Evolutionary conservation across 1,140 invertebrate genomes (phyloP), one percentile per base, ranked within the genome.

Genomic region (Pseudomyrmex pallidus): DNA sequence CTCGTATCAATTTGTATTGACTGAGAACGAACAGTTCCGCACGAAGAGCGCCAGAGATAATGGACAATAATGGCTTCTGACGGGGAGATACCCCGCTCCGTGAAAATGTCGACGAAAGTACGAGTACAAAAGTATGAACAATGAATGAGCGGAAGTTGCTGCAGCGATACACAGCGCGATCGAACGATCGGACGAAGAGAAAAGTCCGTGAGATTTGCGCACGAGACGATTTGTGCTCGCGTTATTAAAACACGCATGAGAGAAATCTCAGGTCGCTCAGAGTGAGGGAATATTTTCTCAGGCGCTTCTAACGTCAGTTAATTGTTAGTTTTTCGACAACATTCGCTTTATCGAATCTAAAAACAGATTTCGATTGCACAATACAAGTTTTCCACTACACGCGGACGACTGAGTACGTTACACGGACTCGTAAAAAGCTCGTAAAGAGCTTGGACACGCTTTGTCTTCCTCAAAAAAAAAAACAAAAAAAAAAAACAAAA

Each of bases 1-100:
- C 54, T 66, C 70, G 61, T 84, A 70, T 83, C 74, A 66, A 80
- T 86, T 74, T 63, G 82, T 57, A 82, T 61, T 77, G 35, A 35
- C 46, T 57, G 59, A 17, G 86, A 67, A 64, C 44, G n/a, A 59
- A 82, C 56, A 73, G 62, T 67, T 62, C 63, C 35, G 76, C 54
- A 72, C 76, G 76, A 78, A 80, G 25, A 80, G 54, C 54, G 56
- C 4, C 66, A 70, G 76, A 80, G 76, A 72, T 80, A 80, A 80
- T 80, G 76, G 76, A 80, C 76, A 80, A 80, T 80, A 80, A 80
- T 80, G 66, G 76, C 76, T 59, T 80, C 35, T 15, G 66, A 80
- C 66, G 74, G 25, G 74, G 63, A 54, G 59, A 35, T 44, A 54
- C 12, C 62, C 13, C 74, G 48, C 35, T 63, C n/a, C 25, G 35